Conservation (phyloP, 2,113 vertebrate species). For the Paramisgurnus dabryanus region DNA sequence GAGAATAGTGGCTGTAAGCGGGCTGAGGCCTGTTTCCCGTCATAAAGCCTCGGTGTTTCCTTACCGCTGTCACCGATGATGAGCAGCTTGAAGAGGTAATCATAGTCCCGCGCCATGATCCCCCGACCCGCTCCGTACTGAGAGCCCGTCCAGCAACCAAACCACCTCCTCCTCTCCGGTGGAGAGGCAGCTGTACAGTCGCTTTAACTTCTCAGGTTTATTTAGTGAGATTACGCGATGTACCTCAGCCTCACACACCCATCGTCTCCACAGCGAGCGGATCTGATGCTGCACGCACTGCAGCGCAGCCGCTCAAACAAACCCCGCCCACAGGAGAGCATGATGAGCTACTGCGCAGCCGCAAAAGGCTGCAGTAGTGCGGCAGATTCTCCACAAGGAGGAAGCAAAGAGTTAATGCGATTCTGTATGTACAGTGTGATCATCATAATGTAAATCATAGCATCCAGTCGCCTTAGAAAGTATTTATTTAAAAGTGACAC, state of each 20-base stretch:
- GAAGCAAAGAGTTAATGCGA: not conserved
- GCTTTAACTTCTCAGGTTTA: conserved; percentile 1
- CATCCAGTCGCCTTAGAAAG: no score
- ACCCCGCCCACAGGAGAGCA: conserved; percentile 6
- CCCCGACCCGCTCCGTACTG: not conserved
- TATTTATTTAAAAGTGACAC: no score
- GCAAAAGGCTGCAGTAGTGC: not conserved
- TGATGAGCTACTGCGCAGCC: not conserved
- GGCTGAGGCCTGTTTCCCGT: conserved; percentile 51
- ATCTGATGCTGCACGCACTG: not conserved
- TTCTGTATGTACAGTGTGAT: no score
- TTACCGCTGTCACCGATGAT: conserved; percentile 86
- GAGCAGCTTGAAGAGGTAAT: conserved; percentile 84
- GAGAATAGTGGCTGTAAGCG: not conserved
- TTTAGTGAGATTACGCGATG: not conserved
- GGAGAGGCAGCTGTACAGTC: conserved; percentile 16
- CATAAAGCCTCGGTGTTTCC: conserved; percentile 56
- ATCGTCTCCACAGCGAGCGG: not conserved
- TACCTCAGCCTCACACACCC: conserved; percentile 1
- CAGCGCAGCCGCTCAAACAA: not conserved
- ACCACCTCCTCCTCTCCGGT: conserved; percentile 44
- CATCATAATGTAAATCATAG: no score
- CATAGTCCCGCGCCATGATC: conserved; percentile 81
- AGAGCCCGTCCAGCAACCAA: conserved; percentile 43
- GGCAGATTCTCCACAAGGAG: not conserved